phyloP scores from a whole-genome alignment of 2,797 vertebrate species.

The Oophaga sylvatica region DNA sequence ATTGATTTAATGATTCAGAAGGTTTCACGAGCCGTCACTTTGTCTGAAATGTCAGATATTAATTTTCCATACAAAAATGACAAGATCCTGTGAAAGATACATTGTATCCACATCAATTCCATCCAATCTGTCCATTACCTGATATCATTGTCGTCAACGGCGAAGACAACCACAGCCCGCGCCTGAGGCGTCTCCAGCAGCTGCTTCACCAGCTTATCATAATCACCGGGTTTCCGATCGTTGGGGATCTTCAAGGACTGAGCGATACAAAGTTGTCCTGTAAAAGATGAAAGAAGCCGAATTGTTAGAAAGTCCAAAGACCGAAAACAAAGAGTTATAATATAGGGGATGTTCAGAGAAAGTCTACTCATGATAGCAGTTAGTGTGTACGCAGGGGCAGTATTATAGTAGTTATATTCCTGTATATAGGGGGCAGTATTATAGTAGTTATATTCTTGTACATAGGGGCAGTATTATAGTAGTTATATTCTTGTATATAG shows the following conservation, averaged over 20 bases:
- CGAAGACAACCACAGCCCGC: constrained; percentile 89
- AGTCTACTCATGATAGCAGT: no score
- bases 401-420: no score
- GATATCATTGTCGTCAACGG: constrained; percentile 90
- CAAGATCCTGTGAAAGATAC: background rate
- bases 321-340: background rate
- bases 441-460: constrained; percentile 12
- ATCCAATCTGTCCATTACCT: constrained; percentile 76
- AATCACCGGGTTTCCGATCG: constrained; percentile 85
- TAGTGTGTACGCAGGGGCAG: no score
- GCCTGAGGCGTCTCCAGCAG: constrained; percentile 88
- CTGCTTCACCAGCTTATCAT: constrained; percentile 88
- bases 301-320: background rate
- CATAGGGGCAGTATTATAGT: constrained; percentile 12
- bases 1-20: constrained; percentile 26
- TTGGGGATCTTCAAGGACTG: constrained; percentile 93
- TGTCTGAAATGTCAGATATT: constrained; percentile 23
- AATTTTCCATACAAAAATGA: background rate
- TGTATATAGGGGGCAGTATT: no score
- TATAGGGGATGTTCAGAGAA: no score
- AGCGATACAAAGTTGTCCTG: constrained; percentile 93
- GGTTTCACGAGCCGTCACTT: background rate
- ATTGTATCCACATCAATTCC: background rate
- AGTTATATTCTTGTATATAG: background rate
- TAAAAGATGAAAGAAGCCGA: constrained; percentile 33